Conservation (phyloP, 2,888 invertebrate genomes). For the Tetragonula carbonaria region DNA sequence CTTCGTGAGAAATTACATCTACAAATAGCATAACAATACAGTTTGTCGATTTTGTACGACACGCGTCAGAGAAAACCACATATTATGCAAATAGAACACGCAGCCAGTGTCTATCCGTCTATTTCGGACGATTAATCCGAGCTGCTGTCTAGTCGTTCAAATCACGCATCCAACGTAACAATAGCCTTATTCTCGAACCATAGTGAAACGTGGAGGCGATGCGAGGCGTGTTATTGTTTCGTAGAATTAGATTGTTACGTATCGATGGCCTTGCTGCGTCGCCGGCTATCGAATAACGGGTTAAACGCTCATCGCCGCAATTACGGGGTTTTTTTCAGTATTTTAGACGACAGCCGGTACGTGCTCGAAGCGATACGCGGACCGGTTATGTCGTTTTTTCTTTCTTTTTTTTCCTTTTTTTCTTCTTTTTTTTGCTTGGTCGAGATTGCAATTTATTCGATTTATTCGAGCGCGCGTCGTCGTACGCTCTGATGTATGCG, state of each 20-base stretch:
- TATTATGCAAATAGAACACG: too few relatives aligned
- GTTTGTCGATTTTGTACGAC: too few relatives aligned
- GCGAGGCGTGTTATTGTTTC: constrained; percentile 50
- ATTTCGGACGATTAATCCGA: background rate
- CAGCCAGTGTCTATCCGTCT: too few relatives aligned
- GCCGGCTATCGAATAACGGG: constrained; percentile 48
- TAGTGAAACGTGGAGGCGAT: constrained; percentile 5
- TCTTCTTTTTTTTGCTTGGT: background rate
- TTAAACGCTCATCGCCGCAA: constrained; percentile 35
- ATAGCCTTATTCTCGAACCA: background rate
- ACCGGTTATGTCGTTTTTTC: background rate
- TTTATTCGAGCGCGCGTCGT: constrained; percentile 27
- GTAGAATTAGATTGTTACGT: constrained; percentile 42
- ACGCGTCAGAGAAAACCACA: too few relatives aligned
- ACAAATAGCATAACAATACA: too few relatives aligned
- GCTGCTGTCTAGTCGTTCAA: background rate
- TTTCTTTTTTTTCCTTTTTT: too few relatives aligned
- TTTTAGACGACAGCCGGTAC: constrained; percentile 32
- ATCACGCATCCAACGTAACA: too few relatives aligned
- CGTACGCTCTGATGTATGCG: background rate
- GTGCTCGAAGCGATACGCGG: constrained; percentile 38
- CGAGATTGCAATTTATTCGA: background rate
- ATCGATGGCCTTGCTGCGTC: constrained; percentile 45
- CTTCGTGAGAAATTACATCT: too few relatives aligned
- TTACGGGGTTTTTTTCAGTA: constrained; percentile 37